A percentile compares a stretch with the other conserved stretches of the same genome.
Evolutionary conservation across 2,797 vertebrate genomes (phyloP).

Genomic region (Bovichtus variegatus): DNA sequence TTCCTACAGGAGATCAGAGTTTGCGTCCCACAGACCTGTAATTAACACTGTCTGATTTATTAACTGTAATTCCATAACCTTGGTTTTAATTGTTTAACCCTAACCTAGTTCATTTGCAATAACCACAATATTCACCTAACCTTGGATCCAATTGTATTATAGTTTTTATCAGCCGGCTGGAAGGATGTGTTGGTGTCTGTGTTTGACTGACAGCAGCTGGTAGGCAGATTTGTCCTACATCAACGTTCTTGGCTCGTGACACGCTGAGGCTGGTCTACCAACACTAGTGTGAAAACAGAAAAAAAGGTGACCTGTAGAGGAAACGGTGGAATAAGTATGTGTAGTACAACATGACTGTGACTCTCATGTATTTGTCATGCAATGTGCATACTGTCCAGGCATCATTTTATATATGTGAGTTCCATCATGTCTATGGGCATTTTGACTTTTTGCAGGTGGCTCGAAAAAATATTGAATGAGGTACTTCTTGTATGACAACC

Average conservation of each 20-base stretch:
- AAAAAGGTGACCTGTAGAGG: neutral
- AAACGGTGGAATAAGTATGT: neutral
- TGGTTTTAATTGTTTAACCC: neutral
- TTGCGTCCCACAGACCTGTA: neutral
- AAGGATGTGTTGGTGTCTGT: neutral
- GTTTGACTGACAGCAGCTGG: neutral
- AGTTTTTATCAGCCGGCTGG: neutral
- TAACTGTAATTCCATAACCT: no score
- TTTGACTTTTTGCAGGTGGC: neutral
- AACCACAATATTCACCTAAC: no score
- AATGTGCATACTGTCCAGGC: neutral
- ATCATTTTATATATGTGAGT: neutral
- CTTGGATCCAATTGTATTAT: no score
- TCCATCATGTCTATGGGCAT: neutral
- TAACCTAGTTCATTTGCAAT: no score
- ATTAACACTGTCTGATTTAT: no score
- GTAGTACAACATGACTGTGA: neutral
- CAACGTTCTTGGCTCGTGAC: neutral
- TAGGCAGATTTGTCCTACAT: neutral
- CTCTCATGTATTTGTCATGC: neutral
- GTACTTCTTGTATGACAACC: neutral
- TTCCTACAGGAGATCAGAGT: neutral
- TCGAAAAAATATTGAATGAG: neutral
- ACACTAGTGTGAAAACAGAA: neutral
- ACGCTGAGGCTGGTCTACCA: neutral